Evolutionary conservation across 1,140 invertebrate genomes (phyloP).

Genomic region (Drosophila ananassae): DNA sequence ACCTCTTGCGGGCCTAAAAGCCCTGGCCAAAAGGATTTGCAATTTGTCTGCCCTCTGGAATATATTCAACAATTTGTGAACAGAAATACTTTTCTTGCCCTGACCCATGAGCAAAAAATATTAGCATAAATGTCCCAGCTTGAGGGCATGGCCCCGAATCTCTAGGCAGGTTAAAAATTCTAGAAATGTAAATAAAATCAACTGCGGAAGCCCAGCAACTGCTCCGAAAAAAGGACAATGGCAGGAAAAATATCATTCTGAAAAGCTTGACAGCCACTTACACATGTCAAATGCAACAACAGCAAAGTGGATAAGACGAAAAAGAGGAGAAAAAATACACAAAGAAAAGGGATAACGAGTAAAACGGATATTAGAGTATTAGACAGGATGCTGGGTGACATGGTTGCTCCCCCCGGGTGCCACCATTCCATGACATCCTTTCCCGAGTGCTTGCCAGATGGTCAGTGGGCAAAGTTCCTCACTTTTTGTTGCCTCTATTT

Average conservation of each 20-base stretch:
- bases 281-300: constrained; percentile 77
- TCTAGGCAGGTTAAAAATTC: constrained; percentile 56
- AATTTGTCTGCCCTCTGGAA: constrained; percentile 59
- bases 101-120: constrained; percentile 65
- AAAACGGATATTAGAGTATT: constrained; percentile 81
- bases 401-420: constrained; percentile 22
- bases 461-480: constrained; percentile 9
- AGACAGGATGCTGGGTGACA: constrained; percentile 74
- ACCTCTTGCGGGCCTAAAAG: constrained; percentile 43
- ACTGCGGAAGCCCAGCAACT: constrained; percentile 43
- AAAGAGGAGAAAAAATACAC: constrained; percentile 4
- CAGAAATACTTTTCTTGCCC: constrained; percentile 47
- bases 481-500: constrained; percentile 10
- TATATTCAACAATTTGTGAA: constrained; percentile 42
- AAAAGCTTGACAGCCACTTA: constrained; percentile 78
- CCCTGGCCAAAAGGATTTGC: constrained; percentile 39
- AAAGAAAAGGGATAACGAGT: constrained; percentile 61
- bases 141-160: constrained; percentile 14
- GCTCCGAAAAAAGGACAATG: constrained; percentile 45
- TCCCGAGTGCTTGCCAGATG: constrained; percentile 11
- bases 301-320: constrained; percentile 37
- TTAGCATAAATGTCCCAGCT: constrained; percentile 71
- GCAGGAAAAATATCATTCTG: constrained; percentile 77
- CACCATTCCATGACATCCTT: constrained; percentile 4
- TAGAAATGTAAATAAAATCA: constrained; percentile 82